These are phyloP conservation scores for Platygyra sinensis DNA, from an alignment of 64 coral and sea anemone species.

Conservation along the genomic window DNA sequence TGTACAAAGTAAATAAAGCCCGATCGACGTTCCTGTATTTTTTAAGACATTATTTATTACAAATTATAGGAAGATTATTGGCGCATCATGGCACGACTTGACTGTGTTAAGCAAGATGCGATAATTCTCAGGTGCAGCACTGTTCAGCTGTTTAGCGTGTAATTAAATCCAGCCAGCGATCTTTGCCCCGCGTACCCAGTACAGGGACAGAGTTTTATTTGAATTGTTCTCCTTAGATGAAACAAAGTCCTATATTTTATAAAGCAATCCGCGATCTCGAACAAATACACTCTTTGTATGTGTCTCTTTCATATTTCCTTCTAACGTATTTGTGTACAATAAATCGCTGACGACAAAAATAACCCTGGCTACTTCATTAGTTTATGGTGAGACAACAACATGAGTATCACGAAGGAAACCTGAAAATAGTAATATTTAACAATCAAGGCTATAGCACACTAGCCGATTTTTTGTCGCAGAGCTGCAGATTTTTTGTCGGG, in stretches of 20 bases:
- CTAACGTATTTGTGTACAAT: constrained; percentile 55
- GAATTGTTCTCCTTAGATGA: constrained; percentile 30
- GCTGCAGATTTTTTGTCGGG: too few species aligned
- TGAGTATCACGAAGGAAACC: too few species aligned
- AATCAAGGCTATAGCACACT: too few species aligned
- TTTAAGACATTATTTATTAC: constrained; percentile 61
- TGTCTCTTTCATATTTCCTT: constrained; percentile 49
- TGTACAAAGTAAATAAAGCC: constrained; percentile 45
- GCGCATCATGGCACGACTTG: constrained; percentile 6
- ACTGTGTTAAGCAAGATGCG: constrained; percentile 7
- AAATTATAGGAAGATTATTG: constrained; percentile 64
- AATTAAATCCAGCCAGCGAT: constrained; percentile 1
- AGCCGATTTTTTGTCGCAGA: too few species aligned
- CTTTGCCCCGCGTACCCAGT: constrained; percentile 19
- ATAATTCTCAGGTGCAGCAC: constrained; percentile 1
- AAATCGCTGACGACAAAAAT: constrained; percentile 35
- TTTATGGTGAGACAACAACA: not conserved
- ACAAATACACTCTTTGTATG: constrained; percentile 49
- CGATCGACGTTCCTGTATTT: constrained; percentile 37
- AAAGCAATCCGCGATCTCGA: constrained; percentile 34
- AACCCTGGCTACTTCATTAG: not conserved
- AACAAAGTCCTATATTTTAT: constrained; percentile 55
- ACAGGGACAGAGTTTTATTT: constrained; percentile 24
- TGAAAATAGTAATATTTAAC: too few species aligned
- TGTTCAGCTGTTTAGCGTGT: constrained; percentile 15